Evolutionary conservation across 2,113 vertebrate genomes (phyloP).

Genomic region (Brachyhypopomus gauderio): DNA sequence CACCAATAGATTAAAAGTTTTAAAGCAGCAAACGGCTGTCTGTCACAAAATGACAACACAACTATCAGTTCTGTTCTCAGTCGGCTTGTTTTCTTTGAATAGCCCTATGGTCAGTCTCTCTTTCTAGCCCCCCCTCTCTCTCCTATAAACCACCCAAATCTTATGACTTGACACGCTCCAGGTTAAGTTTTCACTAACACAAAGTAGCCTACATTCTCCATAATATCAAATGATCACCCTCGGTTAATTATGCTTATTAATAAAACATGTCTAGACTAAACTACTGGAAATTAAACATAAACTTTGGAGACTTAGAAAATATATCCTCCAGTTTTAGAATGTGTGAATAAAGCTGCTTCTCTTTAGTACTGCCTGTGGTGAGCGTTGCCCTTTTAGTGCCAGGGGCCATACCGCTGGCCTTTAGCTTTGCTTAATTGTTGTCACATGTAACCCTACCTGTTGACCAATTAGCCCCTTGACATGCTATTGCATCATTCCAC

Average conservation of each 20-base stretch:
- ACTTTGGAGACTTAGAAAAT: constrained; percentile 20
- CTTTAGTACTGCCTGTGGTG: constrained; percentile 56
- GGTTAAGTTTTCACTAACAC: not conserved
- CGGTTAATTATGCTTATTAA: constrained; percentile 16
- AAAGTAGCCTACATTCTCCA: not conserved
- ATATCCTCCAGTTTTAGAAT: constrained; percentile 32
- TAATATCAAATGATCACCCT: not conserved
- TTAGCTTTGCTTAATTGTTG: constrained; percentile 75
- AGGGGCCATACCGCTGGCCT: constrained; percentile 69
- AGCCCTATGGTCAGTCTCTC: not conserved
- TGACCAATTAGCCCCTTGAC: constrained; percentile 76
- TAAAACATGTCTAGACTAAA: constrained; percentile 23
- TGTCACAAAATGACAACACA: not conserved
- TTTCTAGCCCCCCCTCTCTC: not conserved
- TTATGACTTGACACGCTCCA: not conserved
- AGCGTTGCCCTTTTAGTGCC: constrained; percentile 55
- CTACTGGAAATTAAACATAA: constrained; percentile 19
- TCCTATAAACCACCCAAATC: not conserved
- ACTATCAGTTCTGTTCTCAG: not conserved
- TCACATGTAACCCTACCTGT: constrained; percentile 83
- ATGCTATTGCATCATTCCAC: constrained; percentile 74
- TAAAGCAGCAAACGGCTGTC: not conserved
- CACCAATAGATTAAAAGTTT: too few species aligned
- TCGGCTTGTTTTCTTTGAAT: not conserved
- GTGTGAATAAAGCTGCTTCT: constrained; percentile 42